A percentile compares a stretch with the other conserved stretches of the same genome.
These are phyloP conservation scores for Pteruthius melanotis DNA, from an alignment of 2,113 vertebrate genomes.

Conservation along the genomic window DNA sequence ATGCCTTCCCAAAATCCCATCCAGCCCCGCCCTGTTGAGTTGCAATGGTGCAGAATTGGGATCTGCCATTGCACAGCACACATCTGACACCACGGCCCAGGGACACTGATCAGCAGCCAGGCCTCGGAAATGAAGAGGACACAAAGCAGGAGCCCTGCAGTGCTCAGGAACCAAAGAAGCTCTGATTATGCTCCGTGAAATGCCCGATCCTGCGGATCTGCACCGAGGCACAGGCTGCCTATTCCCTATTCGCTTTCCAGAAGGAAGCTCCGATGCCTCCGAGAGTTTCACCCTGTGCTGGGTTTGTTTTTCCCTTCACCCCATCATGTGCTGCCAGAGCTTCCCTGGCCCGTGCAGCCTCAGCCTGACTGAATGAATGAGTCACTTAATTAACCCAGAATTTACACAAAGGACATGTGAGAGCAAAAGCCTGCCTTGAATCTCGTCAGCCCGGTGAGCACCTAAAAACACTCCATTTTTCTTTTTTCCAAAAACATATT, in stretches of 20 bases:
- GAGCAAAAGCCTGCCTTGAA: neutral
- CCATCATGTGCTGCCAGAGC: neutral
- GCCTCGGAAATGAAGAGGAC: neutral
- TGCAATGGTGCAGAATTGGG: neutral
- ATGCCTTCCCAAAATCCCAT: neutral
- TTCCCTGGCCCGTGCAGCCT: neutral
- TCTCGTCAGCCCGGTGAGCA: neutral
- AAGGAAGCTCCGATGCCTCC: neutral
- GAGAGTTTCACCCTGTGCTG: neutral
- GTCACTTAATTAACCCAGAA: neutral
- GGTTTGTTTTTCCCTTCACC: neutral
- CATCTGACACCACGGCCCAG: neutral
- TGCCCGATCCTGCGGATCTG: neutral
- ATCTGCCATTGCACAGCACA: fast-evolving
- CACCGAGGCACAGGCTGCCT: neutral
- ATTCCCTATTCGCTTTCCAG: fast-evolving
- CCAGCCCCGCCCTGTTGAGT: fast-evolving
- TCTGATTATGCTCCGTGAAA: fast-evolving
- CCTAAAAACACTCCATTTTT: neutral
- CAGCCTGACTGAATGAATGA: neutral
- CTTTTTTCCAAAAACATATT: neutral
- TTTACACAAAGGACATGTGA: neutral
- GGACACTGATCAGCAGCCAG: neutral
- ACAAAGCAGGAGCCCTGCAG: neutral
- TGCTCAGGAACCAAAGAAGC: neutral